A percentile compares a stretch with the other conserved stretches of the same genome.
phyloP scores from a whole-genome alignment of 2,113 vertebrate species.

The Prinia subflava region DNA sequence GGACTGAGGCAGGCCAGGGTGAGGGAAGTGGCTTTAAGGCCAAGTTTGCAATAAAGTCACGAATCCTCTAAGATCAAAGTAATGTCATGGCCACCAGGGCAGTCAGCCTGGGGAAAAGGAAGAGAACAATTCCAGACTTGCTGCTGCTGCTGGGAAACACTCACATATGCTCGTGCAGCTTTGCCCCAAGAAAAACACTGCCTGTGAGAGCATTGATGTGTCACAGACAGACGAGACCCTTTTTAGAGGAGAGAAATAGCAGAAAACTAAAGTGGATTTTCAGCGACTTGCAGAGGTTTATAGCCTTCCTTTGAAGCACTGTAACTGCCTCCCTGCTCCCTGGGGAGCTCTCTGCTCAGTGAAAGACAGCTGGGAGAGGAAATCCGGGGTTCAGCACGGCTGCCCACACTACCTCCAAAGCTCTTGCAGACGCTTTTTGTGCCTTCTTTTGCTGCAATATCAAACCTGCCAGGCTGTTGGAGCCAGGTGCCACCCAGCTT shows the following conservation, averaged over 20 bases:
- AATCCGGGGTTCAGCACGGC: neutral
- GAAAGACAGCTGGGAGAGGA: neutral
- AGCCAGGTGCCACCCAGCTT: neutral
- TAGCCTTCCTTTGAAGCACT: neutral
- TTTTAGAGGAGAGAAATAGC: neutral
- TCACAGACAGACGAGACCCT: neutral
- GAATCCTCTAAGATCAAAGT: neutral
- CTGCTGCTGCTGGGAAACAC: neutral
- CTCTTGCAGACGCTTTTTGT: neutral
- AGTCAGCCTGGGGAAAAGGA: neutral
- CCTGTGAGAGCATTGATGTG: neutral
- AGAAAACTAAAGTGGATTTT: neutral
- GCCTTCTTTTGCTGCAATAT: neutral
- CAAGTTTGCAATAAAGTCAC: neutral
- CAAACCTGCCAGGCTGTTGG: neutral
- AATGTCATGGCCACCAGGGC: neutral
- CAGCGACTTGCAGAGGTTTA: neutral
- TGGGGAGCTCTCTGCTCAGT: neutral
- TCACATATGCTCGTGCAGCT: rapidly evolving
- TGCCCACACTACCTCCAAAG: neutral
- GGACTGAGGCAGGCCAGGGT: neutral
- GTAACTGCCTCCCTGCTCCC: neutral
- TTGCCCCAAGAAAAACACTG: rapidly evolving
- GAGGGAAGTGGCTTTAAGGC: neutral
- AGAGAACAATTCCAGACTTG: neutral